These are phyloP conservation scores for Thalassoma bifasciatum DNA, from an alignment of 2,113 vertebrate genomes.

Conservation along the genomic window DNA sequence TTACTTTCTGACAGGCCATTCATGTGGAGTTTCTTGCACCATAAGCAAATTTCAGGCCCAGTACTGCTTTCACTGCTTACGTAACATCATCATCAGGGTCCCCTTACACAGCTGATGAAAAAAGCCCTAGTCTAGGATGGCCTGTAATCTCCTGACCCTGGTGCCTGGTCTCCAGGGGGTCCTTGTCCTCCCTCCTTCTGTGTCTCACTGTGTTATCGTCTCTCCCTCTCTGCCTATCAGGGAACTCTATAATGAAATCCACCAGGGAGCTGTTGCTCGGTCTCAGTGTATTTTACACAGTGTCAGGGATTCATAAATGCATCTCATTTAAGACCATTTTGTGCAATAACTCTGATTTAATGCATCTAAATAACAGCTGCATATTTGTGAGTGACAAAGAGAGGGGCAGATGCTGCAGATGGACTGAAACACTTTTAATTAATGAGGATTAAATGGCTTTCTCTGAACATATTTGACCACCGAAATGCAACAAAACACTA, in stretches of 20 bases:
- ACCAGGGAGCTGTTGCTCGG: constrained; percentile 30
- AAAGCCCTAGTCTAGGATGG: constrained; percentile 1
- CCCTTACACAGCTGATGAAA: constrained; percentile 23
- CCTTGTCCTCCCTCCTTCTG: constrained; percentile 25
- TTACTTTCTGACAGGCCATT: no score
- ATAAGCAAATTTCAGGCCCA: no score
- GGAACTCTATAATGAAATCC: constrained; percentile 53
- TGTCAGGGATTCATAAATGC: not conserved
- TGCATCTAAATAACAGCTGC: not conserved
- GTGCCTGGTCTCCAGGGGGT: constrained; percentile 46
- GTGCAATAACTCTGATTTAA: not conserved
- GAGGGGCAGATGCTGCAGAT: constrained; percentile 51
- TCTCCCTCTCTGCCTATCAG: constrained; percentile 16
- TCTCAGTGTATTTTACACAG: constrained; percentile 27
- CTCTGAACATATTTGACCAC: constrained; percentile 11
- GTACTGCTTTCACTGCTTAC: no score
- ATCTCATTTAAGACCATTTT: not conserved
- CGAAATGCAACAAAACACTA: constrained; percentile 2
- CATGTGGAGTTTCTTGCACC: no score
- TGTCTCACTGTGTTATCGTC: constrained; percentile 38
- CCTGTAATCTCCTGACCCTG: constrained; percentile 51
- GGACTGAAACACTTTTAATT: constrained; percentile 27
- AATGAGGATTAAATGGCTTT: constrained; percentile 50
- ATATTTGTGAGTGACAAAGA: constrained; percentile 7
- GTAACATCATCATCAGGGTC: not conserved